phyloP scores from a whole-genome alignment of 2,797 vertebrate species.

The Enteromius argenteus region DNA sequence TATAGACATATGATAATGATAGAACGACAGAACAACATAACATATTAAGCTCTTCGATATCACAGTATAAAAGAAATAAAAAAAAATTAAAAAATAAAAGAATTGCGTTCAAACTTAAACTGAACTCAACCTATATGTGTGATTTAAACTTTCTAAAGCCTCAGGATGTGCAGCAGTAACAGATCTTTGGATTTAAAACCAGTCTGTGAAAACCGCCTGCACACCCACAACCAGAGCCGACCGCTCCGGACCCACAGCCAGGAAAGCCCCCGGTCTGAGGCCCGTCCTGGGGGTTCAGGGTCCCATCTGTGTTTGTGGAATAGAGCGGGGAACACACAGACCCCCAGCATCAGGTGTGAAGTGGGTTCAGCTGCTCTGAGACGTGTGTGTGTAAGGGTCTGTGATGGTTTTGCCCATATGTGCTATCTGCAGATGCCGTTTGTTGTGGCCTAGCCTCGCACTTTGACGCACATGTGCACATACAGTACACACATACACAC shows the following conservation, averaged over 20 bases:
- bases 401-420: conserved; percentile 65
- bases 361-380: conserved; percentile 74
- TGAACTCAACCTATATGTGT: neutral
- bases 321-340: conserved; percentile 51
- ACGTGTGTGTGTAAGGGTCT: conserved; percentile 34
- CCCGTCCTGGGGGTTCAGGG: conserved; percentile 18
- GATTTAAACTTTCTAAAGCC: neutral
- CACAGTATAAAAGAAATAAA: neutral
- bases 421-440: conserved; percentile 67
- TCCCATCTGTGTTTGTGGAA: conserved; percentile 55
- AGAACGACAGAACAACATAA: neutral
- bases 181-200: conserved; percentile 8
- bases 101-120: neutral
- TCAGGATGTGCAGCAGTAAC: conserved; percentile 7
- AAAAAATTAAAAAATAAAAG: neutral
- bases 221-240: conserved; percentile 1
- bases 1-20: neutral
- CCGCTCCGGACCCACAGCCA: neutral
- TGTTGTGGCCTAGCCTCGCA: conserved; percentile 69
- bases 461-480: conserved; percentile 64
- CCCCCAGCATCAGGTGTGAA: conserved; percentile 75
- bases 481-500: conserved; percentile 48
- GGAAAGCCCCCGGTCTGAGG: conserved; percentile 26
- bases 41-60: neutral
- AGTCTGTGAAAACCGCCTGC: conserved; percentile 9